Evolutionary conservation across 2,888 invertebrate genomes (phyloP), one percentile per base, ranked within the genome.

Genomic region (Copidosoma aretas): DNA sequence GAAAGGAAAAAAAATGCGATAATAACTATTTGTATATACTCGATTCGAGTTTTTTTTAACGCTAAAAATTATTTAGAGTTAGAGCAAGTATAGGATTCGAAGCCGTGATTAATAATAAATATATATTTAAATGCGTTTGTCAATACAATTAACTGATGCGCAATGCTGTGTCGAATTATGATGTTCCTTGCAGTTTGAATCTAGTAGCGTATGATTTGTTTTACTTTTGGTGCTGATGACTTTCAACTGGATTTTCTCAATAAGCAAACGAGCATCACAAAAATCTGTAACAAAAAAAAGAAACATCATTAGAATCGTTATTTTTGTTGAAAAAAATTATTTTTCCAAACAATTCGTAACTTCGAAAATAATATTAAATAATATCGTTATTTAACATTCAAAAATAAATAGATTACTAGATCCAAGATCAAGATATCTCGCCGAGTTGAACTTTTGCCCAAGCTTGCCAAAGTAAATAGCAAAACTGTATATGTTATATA

Each of bases 71-170:
- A 41, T 41, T 8, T 41, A 41, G 14, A 41, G 63, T 70, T 63
- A 60, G 60, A 66, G 62, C 65, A 70, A 24, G 64, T 46, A 43
- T 61, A 63, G 10, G 61, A n/a, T 41, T 62, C 61, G 54, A 60
- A 65, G 54, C 64, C 56, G 56, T 41, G 51, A 64, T 41, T 59
- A 22, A 64, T 67, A n/a, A n/a, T n/a, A n/a, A n/a, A n/a, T 62
- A 60, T 56, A 43, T 8, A 22, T 56, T 60, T 68, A 71, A 71
- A 71, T 71, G 71, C 71, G 17, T 65, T 66, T 51, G 62, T 66
- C 60, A 57, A 66, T 71, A 60, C 22, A 64, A 66, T n/a, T n/a
- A n/a, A n/a, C 57, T 60, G 51, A 54, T 64, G 52, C 22, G 21
- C 25, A 22, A 58, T 21, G 14, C 41, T 14, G 41, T 41, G 53